Evolutionary conservation across 2,797 vertebrate species (phyloP).

Genomic region (Gymnodraco acuticeps): DNA sequence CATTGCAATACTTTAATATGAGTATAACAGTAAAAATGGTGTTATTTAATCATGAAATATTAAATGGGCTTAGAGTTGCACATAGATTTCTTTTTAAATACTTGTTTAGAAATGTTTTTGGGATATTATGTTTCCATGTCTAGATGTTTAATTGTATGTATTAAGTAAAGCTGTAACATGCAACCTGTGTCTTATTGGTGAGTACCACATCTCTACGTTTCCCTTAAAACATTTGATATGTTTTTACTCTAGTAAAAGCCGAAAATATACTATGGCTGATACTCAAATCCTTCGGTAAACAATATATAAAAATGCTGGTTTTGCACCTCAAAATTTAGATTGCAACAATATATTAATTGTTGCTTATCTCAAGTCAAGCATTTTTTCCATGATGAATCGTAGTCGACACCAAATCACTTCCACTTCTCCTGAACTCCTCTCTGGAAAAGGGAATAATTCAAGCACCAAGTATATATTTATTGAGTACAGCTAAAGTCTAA

Average conservation of each 20-base stretch:
- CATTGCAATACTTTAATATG: not conserved
- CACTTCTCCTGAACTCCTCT: not conserved
- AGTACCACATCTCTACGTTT: no score
- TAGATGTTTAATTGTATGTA: no score
- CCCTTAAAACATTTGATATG: no score
- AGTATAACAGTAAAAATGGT: not conserved
- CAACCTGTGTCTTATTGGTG: not conserved
- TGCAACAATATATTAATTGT: not conserved
- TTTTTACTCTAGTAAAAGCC: not conserved
- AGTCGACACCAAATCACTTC: not conserved
- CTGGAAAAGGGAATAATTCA: slow-evolving; percentile 3
- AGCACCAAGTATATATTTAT: slow-evolving; percentile 15
- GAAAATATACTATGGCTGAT: not conserved
- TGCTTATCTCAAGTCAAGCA: not conserved
- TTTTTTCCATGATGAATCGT: not conserved
- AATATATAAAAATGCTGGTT: not conserved
- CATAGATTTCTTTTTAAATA: not conserved
- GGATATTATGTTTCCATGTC: no score
- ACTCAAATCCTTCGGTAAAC: not conserved
- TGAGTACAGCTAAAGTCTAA: slow-evolving; percentile 7
- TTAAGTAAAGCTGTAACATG: not conserved
- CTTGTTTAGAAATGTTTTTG: not conserved
- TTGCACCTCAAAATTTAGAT: not conserved
- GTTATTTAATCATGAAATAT: not conserved
- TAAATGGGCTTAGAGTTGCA: not conserved